phyloP scores from a whole-genome alignment of 2,888 invertebrate genomes.

The Drosophila recens region DNA sequence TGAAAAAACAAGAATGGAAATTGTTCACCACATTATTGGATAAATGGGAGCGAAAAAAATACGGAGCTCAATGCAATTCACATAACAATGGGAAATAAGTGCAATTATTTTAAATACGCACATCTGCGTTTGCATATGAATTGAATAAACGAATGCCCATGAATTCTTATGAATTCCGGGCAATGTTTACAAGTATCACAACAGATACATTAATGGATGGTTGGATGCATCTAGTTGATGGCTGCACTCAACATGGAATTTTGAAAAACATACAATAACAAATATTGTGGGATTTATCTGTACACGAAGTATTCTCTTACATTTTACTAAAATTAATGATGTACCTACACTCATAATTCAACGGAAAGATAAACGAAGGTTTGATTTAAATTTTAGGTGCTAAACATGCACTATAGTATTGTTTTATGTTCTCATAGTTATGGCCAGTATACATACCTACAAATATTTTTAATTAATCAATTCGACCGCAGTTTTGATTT shows the following conservation, averaged over 20 bases:
- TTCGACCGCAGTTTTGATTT: too few relatives aligned
- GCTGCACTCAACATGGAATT: background rate
- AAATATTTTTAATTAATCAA: too few relatives aligned
- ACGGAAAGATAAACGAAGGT: background rate
- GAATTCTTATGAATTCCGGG: slow-evolving; percentile 5
- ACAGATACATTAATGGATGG: background rate
- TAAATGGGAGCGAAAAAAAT: background rate
- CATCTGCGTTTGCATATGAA: slow-evolving; percentile 10
- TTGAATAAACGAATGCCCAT: slow-evolving; percentile 6
- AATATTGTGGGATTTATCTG: background rate
- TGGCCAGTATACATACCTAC: too few relatives aligned
- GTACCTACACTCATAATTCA: too few relatives aligned
- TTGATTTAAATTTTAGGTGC: background rate
- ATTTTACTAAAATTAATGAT: too few relatives aligned
- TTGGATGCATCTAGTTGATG: background rate
- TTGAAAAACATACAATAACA: background rate
- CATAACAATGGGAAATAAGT: slow-evolving; percentile 23
- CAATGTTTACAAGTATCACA: background rate
- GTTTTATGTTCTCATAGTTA: too few relatives aligned
- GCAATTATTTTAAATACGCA: slow-evolving; percentile 26
- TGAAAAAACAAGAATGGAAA: slow-evolving; percentile 2
- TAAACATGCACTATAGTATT: too few relatives aligned
- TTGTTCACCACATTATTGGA: background rate
- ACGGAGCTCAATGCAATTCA: background rate
- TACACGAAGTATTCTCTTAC: background rate